phyloP scores from a whole-genome alignment of 2,797 vertebrate genomes.

The Crypturellus tataupa region DNA sequence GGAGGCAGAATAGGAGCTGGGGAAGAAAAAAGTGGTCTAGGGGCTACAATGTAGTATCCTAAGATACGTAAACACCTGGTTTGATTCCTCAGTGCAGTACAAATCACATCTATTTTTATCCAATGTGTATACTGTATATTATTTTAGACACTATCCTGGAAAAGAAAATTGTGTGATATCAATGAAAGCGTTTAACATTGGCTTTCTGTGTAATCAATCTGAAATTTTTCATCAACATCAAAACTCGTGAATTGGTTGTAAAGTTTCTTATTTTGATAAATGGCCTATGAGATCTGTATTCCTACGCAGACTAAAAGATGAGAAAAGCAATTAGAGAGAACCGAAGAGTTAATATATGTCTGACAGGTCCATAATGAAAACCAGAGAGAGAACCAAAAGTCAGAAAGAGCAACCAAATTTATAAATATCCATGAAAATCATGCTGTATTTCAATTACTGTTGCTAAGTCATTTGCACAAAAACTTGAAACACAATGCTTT shows the following conservation, averaged over 20 bases:
- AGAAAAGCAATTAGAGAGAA: background rate
- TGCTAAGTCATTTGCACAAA: conserved; percentile 31
- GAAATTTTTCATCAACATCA: background rate
- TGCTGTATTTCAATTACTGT: background rate
- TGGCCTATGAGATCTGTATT: background rate
- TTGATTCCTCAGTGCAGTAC: background rate
- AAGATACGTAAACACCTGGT: background rate
- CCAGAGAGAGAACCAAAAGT: background rate
- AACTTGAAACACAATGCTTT: conserved; percentile 39
- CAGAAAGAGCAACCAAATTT: background rate
- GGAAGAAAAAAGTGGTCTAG: background rate
- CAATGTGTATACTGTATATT: background rate
- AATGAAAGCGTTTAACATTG: background rate
- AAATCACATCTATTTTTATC: background rate
- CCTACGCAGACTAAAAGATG: background rate
- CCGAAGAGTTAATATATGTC: background rate
- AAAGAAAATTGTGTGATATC: background rate
- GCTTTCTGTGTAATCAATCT: background rate
- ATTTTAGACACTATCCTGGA: background rate
- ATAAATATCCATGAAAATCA: conserved; percentile 5
- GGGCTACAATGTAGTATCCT: background rate
- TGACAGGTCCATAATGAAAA: background rate
- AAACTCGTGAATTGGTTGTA: background rate
- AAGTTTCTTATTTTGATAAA: background rate
- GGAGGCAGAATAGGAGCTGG: background rate